Percentiles rank a stretch among this genome's conserved stretches.
Evolutionary conservation across 2,797 vertebrate species (phyloP).

Genomic region (Amblyopsis hoosieri): DNA sequence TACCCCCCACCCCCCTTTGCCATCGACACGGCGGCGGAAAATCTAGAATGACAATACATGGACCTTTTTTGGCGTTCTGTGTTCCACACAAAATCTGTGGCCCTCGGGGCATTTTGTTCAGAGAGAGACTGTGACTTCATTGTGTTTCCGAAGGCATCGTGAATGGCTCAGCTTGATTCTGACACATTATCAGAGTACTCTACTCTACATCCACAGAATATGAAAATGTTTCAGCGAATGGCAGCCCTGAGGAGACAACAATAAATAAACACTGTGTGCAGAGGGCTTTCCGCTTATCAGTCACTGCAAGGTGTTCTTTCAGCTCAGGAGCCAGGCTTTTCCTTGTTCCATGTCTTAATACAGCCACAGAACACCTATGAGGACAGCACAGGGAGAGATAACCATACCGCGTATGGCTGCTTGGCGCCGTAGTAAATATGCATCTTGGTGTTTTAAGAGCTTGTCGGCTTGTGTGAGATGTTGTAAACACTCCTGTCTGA

Average conservation of each 20-base stretch:
- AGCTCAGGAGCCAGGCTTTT: slow-evolving; percentile 3
- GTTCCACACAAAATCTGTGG: slow-evolving; percentile 8
- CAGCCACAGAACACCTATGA: background rate
- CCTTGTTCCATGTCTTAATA: slow-evolving; percentile 7
- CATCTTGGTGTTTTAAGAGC: slow-evolving; percentile 19
- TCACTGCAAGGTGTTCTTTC: slow-evolving; percentile 10
- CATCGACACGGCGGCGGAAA: slow-evolving; percentile 14
- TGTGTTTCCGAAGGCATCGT: slow-evolving; percentile 19
- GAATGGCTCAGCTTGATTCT: slow-evolving; percentile 24
- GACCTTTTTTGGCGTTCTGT: slow-evolving; percentile 5
- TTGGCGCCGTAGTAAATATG: background rate
- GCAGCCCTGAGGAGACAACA: slow-evolving; percentile 16
- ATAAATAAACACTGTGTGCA: slow-evolving; percentile 18
- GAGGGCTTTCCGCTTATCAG: slow-evolving; percentile 28
- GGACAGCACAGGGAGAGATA: slow-evolving; percentile 11
- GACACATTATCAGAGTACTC: slow-evolving; percentile 31
- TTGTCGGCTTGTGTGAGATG: slow-evolving; percentile 33
- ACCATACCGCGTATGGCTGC: slow-evolving; percentile 1
- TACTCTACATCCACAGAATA: slow-evolving; percentile 5
- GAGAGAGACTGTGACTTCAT: slow-evolving; percentile 15
- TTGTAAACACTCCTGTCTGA: slow-evolving; percentile 45
- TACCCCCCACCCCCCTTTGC: slow-evolving; percentile 25
- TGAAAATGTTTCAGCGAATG: slow-evolving; percentile 18
- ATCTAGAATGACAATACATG: slow-evolving; percentile 19
- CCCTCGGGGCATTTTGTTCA: slow-evolving; percentile 9